A percentile compares a stretch with the other conserved stretches of the same genome.
Evolutionary conservation across 30 jellyfish, hydroid and myxozoan genomes (phyloP).

Genomic region (Mastigias papua): DNA sequence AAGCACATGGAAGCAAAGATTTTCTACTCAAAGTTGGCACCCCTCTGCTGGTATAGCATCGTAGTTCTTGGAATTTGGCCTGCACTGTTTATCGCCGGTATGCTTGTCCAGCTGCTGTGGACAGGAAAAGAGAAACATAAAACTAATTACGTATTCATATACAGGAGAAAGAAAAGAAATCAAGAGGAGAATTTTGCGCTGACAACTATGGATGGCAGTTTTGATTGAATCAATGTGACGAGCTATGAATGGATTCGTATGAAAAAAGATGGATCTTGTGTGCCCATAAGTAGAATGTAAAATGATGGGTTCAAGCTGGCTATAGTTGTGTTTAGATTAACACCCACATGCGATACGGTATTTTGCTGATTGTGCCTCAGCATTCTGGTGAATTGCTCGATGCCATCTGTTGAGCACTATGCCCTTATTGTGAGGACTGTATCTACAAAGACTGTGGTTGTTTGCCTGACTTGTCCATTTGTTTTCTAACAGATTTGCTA

Average conservation of each 20-base stretch:
- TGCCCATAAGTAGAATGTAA: not conserved
- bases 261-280: not conserved
- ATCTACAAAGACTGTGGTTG: too few relatives aligned
- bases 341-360: too few relatives aligned
- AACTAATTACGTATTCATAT: slow-evolving; percentile 83
- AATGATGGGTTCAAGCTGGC: not conserved
- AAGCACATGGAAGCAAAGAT: slow-evolving; percentile 84
- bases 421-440: too few relatives aligned
- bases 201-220: slow-evolving; percentile 20
- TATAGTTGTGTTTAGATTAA: too few relatives aligned
- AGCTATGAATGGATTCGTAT: not conserved
- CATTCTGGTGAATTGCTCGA: too few relatives aligned
- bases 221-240: not conserved
- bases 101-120: slow-evolving; percentile 88
- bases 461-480: too few relatives aligned
- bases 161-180: slow-evolving; percentile 60
- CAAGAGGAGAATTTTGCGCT: slow-evolving; percentile 61
- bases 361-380: too few relatives aligned
- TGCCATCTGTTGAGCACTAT: too few relatives aligned
- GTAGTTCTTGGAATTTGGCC: slow-evolving; percentile 88
- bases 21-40: slow-evolving; percentile 85
- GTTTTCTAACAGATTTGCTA: too few relatives aligned
- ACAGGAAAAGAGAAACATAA: slow-evolving; percentile 94
- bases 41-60: slow-evolving; percentile 92
- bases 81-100: slow-evolving; percentile 72